A percentile compares a stretch with the other conserved stretches of the same genome.
These are phyloP conservation scores for Phycodurus eques DNA, from an alignment of 2,113 vertebrate species.

Conservation along the genomic window DNA sequence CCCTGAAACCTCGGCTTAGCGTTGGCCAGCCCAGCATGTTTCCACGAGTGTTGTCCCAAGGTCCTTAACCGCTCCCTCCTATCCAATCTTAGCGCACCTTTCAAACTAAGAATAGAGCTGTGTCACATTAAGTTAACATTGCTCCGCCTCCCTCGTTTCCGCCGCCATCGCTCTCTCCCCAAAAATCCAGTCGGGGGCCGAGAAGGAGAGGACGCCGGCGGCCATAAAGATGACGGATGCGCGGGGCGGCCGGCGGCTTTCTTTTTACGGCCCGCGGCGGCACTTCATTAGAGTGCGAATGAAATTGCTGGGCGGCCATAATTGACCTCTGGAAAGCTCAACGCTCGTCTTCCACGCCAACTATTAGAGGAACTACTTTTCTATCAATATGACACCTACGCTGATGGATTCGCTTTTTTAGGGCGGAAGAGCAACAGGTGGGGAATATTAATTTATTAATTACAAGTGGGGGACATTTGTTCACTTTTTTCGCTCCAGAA, in stretches of 20 bases:
- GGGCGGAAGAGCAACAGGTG: slow-evolving; percentile 3
- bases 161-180: not conserved
- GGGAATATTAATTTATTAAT: slow-evolving; percentile 1
- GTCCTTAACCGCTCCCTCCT: not conserved
- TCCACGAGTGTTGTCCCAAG: too few species aligned
- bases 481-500: too few species aligned
- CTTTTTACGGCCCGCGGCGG: slow-evolving; percentile 68
- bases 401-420: slow-evolving; percentile 26
- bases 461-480: slow-evolving; percentile 16
- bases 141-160: not conserved
- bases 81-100: not conserved
- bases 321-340: slow-evolving; percentile 62
- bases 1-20: too few species aligned
- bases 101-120: not conserved
- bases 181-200: not conserved
- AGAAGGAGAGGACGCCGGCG: slow-evolving; percentile 5
- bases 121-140: not conserved
- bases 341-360: slow-evolving; percentile 48
- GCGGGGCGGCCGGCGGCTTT: slow-evolving; percentile 65
- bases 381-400: slow-evolving; percentile 20
- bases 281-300: slow-evolving; percentile 74
- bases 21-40: too few species aligned
- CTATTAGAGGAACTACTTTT: slow-evolving; percentile 15
- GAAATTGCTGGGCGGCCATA: slow-evolving; percentile 70
- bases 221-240: slow-evolving; percentile 69